Evolutionary conservation across 2,888 invertebrate species (phyloP), one percentile per base, ranked within the genome.

Genomic region (Caradrina clavipalpis): DNA sequence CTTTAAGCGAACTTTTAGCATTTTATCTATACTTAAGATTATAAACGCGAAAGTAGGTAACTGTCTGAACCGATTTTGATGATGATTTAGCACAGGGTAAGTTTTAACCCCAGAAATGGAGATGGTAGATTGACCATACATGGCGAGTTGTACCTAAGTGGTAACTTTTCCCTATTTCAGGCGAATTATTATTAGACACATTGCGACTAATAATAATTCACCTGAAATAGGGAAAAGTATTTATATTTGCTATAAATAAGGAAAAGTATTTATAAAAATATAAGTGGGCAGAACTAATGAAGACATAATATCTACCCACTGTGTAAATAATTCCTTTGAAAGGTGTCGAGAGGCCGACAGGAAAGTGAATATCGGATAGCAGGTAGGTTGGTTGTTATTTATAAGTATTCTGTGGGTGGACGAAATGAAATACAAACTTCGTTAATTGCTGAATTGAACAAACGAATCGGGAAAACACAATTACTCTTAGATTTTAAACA

Each of bases 401-500:
- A 39, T 2, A 39, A 4, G 13, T n/a, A 0, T 63, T 31, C 19
- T 21, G n/a, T 8, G 8, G 26, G 13, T 15, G 7, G 19, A 11
- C 11, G 11, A 45, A 8, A 8, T 47, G 17, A n/a, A 49, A 57
- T 1, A 49, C 13, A 6, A 45, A 10, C 19, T 47, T 21, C 17
- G 5, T 6, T 17, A 21, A 65, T 22, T 35, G n/a, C 21, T 50
- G 58, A 45, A n/a, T 13, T 35, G 60, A 57, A 35, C 19, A 70
- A 60, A 17, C 4, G 3, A 77, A 54, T 42, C 22, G 49, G 47
- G 11, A 26, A 42, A 57, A 47, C n/a, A 39, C 31, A 74, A 62
- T 57, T 21, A 56, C 13, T 58, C 17, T 39, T 26, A 45, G 47
- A 49, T 47, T n/a, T 22, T 26, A 10, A 59, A 35, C 22, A 64